Evolutionary conservation across 1,140 invertebrate genomes (phyloP), one percentile per base, ranked within the genome.

Genomic region (Pollicipes pollicipes): DNA sequence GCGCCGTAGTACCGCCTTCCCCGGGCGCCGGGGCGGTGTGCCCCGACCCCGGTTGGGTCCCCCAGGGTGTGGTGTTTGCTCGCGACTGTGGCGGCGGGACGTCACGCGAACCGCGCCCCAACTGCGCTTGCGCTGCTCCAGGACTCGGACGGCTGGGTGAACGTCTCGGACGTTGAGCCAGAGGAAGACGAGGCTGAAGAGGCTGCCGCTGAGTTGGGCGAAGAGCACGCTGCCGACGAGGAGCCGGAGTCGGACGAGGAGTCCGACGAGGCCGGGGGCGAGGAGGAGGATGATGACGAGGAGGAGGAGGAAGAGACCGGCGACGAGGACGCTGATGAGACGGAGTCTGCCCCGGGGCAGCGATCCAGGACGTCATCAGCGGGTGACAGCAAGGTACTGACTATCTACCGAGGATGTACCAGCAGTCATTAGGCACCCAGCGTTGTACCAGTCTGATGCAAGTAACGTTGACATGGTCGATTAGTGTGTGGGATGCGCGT

Each of bases 231-330:
- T 3, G 45, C 45, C 45, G 45, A 58, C 13, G 6, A 3, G 17
- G 45, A 58, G 2, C 13, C 6, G 21, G 45, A 58, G 2, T 58
- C 45, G 8, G 45, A 6, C 24, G 45, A 58, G 45, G 45, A 58
- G 73, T 77, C 78, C 72, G 85, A 86, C 74, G 85, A 85, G 72
- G 80, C 83, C 73, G 93, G 90, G 90, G 80, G 92, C 66, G 88
- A 94, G 82, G 84, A 93, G 68, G 81, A 80, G 75, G 83, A 82
- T 80, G 86, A 85, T 66, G 85, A 85, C 76, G 86, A 88, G 76
- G 88, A 88, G 74, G 81, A 77, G 78, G 75, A 78, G 29, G 70
- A 71, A 29, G 76, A 73, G 0, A 71, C 73, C 30, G 75, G 72
- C 28, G 73, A 73, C 24, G 73, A 75, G 3, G 73, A 75, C 69